Base-by-base conservation (phyloP, 2,888 invertebrate species). In the Cistogaster globosa region DNA sequence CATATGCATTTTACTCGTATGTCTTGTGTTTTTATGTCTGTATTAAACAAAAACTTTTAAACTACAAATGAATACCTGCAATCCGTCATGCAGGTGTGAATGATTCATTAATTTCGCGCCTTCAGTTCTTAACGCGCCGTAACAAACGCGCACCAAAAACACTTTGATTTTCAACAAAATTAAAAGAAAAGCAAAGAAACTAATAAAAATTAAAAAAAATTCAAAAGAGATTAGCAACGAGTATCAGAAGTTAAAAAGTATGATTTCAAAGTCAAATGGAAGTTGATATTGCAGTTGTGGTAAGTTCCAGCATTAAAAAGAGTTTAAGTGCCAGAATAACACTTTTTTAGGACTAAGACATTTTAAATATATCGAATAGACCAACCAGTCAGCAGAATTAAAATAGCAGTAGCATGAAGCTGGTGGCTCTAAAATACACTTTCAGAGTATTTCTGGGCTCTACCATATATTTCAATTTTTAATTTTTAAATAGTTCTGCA, bases 51-150 rank as follows among this genome's bases (percentile, higher is more conserved):
- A 82, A 80, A 79, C 57, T 83, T 26, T 78, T 69, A 76, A 68
- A 75, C 51, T 53, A 65, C 53, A 82, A 84, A 78, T 83, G 80
- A 86, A 86, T 81, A 71, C 87, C 81, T 88, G 89, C 90, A 91
- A 91, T 91, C 90, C 91, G 90, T 91, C 91, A 91, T 91, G 91
- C 91, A 91, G 91, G 91, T 91, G 91, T 90, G 91, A 91, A 91
- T 91, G 91, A 91, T 91, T 91, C 91, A 91, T 91, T 91, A 91
- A 91, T 91, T 91, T 91, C 90, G 90, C 90, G 90, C 90, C 91
- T 91, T 91, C 90, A 89, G 80, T 83, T 77, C 83, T 86, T 83
- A 86, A 84, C 84, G 81, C 81, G 83, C 80, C 74, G 62, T 74
- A 84, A 72, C 80, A 74, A 86, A 86, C 58, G 79, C 75, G 79